These are phyloP conservation scores for Caenorhabditis inopinata DNA, from an alignment of 1,140 invertebrate genomes.

Conservation along the genomic window DNA sequence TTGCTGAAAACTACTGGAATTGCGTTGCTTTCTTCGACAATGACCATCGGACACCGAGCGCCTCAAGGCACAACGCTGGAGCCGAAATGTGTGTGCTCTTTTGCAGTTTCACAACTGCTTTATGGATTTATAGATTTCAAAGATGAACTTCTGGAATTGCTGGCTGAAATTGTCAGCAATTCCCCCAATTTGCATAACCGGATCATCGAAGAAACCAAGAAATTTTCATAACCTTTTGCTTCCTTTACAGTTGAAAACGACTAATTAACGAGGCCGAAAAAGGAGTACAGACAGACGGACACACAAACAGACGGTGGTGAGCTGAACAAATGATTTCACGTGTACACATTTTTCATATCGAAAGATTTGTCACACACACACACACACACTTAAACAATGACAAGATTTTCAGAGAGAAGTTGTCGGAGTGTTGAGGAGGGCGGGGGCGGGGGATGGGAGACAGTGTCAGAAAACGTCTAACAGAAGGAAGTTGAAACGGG, in stretches of 20 bases:
- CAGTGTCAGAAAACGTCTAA: neutral
- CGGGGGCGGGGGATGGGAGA: neutral
- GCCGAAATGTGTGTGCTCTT: no score
- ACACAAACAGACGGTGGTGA: neutral
- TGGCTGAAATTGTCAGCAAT: no score
- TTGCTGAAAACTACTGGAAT: no score
- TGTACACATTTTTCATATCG: conserved; percentile 22
- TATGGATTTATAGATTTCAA: no score
- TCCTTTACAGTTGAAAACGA: conserved; percentile 3
- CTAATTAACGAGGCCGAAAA: neutral
- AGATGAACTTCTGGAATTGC: no score
- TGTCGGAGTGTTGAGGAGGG: neutral
- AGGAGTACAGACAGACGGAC: neutral
- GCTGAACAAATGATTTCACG: neutral
- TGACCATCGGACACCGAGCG: no score
- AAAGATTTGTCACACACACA: conserved; percentile 13
- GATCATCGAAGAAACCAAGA: neutral
- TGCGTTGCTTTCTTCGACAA: no score
- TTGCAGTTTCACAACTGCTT: no score
- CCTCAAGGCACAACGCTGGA: no score
- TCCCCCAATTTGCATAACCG: neutral
- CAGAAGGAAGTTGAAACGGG: neutral
- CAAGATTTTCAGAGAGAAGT: neutral
- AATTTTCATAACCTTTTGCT: conserved; percentile 15
- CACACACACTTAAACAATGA: conserved; percentile 31